Conservation (phyloP, 2,113 vertebrate species). For the Poicephalus gulielmi region DNA sequence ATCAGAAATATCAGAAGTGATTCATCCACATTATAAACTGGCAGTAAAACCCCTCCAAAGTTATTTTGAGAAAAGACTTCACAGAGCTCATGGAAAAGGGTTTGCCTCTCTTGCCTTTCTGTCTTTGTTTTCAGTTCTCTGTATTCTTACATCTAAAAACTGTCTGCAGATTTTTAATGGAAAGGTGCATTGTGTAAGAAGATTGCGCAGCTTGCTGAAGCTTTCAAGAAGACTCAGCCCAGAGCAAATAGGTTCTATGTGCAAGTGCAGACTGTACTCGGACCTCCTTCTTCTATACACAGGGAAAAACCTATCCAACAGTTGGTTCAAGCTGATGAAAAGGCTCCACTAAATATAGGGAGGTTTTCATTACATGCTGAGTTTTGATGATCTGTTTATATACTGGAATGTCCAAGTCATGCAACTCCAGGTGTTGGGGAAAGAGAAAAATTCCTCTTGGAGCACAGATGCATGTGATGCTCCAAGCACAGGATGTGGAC, state of each 20-base stretch:
- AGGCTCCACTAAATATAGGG: background rate
- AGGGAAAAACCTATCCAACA: background rate
- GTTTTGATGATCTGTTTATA: background rate
- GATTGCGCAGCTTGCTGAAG: conserved; percentile 10
- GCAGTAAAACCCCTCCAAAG: conserved; percentile 46
- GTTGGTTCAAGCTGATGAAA: background rate
- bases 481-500: background rate
- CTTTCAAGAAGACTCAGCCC: conserved; percentile 25
- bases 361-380: background rate
- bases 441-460: background rate
- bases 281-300: background rate
- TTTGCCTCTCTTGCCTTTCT: background rate
- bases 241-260: background rate
- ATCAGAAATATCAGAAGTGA: conserved; percentile 69
- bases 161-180: background rate
- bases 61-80: conserved; percentile 47
- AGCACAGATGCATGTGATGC: background rate
- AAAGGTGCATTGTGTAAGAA: background rate
- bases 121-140: background rate
- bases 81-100: background rate
- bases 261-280: background rate
- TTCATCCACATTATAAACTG: conserved; percentile 55
- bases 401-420: background rate
- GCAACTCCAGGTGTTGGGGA: background rate
- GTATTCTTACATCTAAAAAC: background rate